Conservation (phyloP, 2,888 invertebrate genomes). For the Xestia rhomboidea region DNA sequence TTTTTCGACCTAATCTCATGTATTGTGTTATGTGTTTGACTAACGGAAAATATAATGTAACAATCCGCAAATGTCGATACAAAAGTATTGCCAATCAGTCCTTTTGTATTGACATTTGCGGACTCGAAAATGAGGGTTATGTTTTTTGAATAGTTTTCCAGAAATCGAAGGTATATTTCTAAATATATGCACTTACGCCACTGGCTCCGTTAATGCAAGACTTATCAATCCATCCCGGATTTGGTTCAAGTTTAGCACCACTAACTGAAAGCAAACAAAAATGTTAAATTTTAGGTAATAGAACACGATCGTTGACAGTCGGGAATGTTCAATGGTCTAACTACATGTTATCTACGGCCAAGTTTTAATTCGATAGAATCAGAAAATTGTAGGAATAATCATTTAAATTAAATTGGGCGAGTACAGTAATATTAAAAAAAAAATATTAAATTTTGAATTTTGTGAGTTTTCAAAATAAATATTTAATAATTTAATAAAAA, state of each 20-base stretch:
- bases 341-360: background rate
- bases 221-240: conserved; percentile 33
- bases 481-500: too few species aligned
- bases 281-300: background rate
- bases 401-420: too few species aligned
- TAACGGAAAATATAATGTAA: background rate
- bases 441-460: too few species aligned
- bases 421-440: too few species aligned
- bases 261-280: conserved; percentile 5
- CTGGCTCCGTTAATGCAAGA: conserved; percentile 13
- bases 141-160: background rate
- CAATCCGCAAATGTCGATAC: background rate
- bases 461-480: too few species aligned
- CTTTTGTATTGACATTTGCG: background rate
- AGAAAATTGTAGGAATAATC: too few species aligned
- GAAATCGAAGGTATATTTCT: background rate
- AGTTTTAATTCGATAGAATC: too few species aligned
- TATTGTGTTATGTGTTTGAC: background rate
- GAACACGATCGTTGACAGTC: background rate
- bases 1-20: background rate
- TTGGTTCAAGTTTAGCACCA: conserved; percentile 17
- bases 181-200: conserved; percentile 22
- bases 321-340: background rate
- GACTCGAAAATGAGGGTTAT: background rate
- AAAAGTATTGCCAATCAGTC: background rate